Evolutionary conservation across 2,113 vertebrate species (phyloP).

Genomic region (Paralichthys olivaceus): DNA sequence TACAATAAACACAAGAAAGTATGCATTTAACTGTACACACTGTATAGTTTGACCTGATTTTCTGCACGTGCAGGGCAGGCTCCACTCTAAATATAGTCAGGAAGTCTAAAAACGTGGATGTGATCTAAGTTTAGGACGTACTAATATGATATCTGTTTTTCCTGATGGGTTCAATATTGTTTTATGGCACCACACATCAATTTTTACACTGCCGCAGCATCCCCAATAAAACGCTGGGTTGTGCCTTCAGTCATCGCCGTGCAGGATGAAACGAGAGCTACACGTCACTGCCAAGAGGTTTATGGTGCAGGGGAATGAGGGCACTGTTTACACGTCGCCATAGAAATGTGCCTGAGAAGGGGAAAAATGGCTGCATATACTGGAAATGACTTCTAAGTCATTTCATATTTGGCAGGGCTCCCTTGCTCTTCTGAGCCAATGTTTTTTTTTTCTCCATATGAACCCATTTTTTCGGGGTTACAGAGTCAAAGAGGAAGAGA

Average conservation of each 20-base stretch:
- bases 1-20: slow-evolving; percentile 15
- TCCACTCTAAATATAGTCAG: slow-evolving; percentile 11
- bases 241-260: slow-evolving; percentile 41
- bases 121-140: slow-evolving; percentile 18
- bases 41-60: slow-evolving; percentile 20
- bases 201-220: slow-evolving; percentile 49
- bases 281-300: slow-evolving; percentile 64
- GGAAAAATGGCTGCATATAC: slow-evolving; percentile 64
- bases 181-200: slow-evolving; percentile 22
- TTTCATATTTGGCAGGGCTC: slow-evolving; percentile 67
- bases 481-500: slow-evolving; percentile 22
- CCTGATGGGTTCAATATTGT: slow-evolving; percentile 24
- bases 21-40: slow-evolving; percentile 29
- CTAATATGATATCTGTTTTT: slow-evolving; percentile 26
- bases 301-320: slow-evolving; percentile 65
- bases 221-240: slow-evolving; percentile 50
- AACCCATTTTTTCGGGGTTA: slow-evolving; percentile 44
- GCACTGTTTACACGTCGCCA: slow-evolving; percentile 79
- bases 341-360: slow-evolving; percentile 65
- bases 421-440: slow-evolving; percentile 43
- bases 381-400: slow-evolving; percentile 79
- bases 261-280: slow-evolving; percentile 48
- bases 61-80: slow-evolving; percentile 5
- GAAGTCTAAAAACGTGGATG: slow-evolving; percentile 13
- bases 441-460: slow-evolving; percentile 40